phyloP scores from a whole-genome alignment of 2,888 invertebrate genomes.

The Phymatocera aterrima region DNA sequence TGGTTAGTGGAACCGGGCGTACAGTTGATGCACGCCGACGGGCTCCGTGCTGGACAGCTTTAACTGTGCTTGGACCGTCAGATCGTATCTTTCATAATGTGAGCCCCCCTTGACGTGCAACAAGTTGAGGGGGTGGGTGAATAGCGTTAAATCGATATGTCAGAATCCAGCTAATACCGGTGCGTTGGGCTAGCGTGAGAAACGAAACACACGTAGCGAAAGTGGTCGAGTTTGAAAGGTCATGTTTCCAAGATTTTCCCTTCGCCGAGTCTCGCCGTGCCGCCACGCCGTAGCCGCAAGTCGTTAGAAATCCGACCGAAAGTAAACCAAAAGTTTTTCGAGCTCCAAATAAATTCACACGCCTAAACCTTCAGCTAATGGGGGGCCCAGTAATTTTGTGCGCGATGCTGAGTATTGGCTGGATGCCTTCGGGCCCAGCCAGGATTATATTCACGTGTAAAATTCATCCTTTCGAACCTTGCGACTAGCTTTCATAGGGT shows the following conservation, averaged over 20 bases:
- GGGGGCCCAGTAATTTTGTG: neutral
- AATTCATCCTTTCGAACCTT: neutral
- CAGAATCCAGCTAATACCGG: slow-evolving; percentile 51
- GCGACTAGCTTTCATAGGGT: too few species aligned
- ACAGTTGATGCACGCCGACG: slow-evolving; percentile 20
- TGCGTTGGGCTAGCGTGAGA: slow-evolving; percentile 50
- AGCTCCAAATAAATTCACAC: slow-evolving; percentile 25
- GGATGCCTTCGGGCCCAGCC: too few species aligned
- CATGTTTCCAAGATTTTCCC: slow-evolving; percentile 67
- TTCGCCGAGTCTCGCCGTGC: neutral
- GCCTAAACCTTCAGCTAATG: neutral
- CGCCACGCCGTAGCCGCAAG: neutral
- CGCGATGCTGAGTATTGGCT: neutral
- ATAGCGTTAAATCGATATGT: slow-evolving; percentile 35
- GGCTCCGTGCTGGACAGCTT: neutral
- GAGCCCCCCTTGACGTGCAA: slow-evolving; percentile 28
- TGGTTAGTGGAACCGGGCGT: slow-evolving; percentile 19
- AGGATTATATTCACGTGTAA: neutral
- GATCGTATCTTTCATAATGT: slow-evolving; percentile 15
- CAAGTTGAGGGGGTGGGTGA: slow-evolving; percentile 23
- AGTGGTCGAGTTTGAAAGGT: slow-evolving; percentile 65
- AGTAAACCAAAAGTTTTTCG: slow-evolving; percentile 6
- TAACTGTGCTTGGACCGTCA: slow-evolving; percentile 12
- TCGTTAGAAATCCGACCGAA: slow-evolving; percentile 31
- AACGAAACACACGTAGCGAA: slow-evolving; percentile 61